These are phyloP conservation scores for Malurus splendens DNA, from an alignment of 2,797 vertebrate species.

Conservation along the genomic window DNA sequence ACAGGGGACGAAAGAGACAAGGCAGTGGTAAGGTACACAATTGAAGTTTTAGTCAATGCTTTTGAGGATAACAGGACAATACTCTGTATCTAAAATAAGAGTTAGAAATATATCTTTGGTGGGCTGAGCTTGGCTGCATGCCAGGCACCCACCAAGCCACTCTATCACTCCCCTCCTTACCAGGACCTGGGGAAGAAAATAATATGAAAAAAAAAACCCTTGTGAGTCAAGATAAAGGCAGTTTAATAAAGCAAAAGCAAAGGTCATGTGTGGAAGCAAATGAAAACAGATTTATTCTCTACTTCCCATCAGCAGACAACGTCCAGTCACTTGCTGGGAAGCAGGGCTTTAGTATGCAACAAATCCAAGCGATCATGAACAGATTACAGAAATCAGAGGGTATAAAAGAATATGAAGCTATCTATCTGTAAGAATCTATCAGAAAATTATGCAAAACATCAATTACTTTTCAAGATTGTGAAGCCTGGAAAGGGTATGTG, in stretches of 20 bases:
- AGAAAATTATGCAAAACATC: slow-evolving; percentile 16
- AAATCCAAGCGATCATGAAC: neutral
- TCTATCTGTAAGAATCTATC: neutral
- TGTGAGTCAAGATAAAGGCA: neutral
- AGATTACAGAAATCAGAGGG: neutral
- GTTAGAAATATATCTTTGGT: neutral
- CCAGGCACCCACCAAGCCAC: neutral
- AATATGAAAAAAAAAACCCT: neutral
- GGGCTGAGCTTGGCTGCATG: neutral
- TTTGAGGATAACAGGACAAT: neutral
- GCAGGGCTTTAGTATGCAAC: neutral
- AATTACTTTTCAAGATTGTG: neutral
- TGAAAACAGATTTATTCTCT: neutral
- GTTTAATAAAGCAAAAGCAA: neutral
- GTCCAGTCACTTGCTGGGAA: neutral
- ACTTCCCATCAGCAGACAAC: neutral
- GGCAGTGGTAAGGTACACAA: neutral
- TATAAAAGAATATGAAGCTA: neutral
- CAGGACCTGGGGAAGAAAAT: neutral
- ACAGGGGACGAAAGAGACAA: neutral
- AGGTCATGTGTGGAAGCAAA: neutral
- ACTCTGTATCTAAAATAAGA: neutral
- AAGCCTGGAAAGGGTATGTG: neutral
- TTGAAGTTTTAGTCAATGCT: neutral
- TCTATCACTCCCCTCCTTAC: neutral